A percentile compares a stretch with the other conserved stretches of the same genome.
Conservation (phyloP, 2,113 vertebrate genomes). For the Bagarius yarrelli region DNA sequence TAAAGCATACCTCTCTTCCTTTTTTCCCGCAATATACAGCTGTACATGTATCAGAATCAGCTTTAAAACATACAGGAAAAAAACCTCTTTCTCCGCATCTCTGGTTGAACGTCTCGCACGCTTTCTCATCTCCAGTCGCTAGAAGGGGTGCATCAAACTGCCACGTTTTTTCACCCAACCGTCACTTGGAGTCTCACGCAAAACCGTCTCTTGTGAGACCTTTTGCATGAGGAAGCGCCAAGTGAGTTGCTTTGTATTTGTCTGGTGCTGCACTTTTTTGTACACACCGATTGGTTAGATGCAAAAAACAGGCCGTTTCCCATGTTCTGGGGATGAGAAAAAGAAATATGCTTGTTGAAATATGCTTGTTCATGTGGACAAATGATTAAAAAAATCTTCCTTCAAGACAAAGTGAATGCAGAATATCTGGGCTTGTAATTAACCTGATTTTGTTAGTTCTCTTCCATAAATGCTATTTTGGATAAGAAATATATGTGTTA, state of each 20-base stretch:
- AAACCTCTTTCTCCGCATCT: conserved; percentile 11
- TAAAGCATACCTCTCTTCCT: not conserved
- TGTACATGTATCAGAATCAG: not conserved
- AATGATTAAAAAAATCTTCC: conserved; percentile 24
- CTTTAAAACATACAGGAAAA: not conserved
- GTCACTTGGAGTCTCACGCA: conserved; percentile 65
- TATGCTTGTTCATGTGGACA: not conserved
- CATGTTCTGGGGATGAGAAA: conserved; percentile 75
- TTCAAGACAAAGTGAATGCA: conserved; percentile 16
- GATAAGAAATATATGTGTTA: conserved; percentile 9
- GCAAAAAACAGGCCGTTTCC: conserved; percentile 77
- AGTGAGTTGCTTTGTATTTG: conserved; percentile 54
- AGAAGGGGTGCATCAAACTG: conserved; percentile 77
- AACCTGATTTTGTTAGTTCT: conserved; percentile 11
- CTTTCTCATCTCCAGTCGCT: conserved; percentile 72
- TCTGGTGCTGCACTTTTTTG: conserved; percentile 41
- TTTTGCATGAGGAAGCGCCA: conserved; percentile 63
- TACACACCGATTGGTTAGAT: conserved; percentile 66
- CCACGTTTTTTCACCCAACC: conserved; percentile 74
- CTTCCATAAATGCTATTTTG: conserved; percentile 17
- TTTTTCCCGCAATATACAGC: not conserved
- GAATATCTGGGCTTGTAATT: conserved; percentile 7
- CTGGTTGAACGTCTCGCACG: conserved; percentile 27
- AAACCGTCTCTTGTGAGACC: conserved; percentile 59
- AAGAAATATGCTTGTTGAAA: conserved; percentile 24